Conservation (phyloP, 2,113 vertebrate genomes). For the Tylochromis polylepis region DNA sequence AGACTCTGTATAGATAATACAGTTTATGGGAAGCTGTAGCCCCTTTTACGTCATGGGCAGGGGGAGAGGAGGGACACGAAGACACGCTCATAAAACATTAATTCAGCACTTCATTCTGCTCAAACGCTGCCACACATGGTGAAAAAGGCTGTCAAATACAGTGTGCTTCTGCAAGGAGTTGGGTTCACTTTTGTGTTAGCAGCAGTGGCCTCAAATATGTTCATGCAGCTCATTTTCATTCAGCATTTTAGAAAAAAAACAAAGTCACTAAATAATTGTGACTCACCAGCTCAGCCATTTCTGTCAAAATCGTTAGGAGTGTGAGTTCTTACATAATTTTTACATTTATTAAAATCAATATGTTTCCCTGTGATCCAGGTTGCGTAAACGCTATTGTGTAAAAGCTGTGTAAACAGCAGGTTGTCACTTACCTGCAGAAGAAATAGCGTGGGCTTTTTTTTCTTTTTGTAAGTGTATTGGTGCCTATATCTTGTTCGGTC, state of each 20-base stretch:
- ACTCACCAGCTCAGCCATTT: not conserved
- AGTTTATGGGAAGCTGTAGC: not conserved
- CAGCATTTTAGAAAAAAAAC: not conserved
- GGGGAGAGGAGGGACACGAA: not conserved
- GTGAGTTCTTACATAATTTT: not conserved
- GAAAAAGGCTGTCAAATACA: not conserved
- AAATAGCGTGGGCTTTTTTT: not conserved
- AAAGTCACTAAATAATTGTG: not conserved
- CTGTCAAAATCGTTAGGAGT: not conserved
- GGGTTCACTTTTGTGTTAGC: not conserved
- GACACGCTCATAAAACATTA: constrained; percentile 10
- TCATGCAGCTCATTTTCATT: not conserved
- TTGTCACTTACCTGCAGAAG: not conserved
- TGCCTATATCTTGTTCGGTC: not conserved
- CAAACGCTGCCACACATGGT: not conserved
- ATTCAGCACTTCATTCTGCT: not conserved
- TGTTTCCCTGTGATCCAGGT: not conserved
- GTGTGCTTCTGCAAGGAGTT: not conserved
- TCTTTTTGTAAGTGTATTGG: not conserved
- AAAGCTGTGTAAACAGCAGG: not conserved
- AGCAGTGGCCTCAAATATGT: not conserved
- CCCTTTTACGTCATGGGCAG: not conserved
- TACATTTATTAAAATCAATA: not conserved
- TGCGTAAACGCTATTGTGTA: not conserved
- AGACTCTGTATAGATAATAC: not conserved